Conservation (phyloP, 2,797 vertebrate species). For the Toxotes lorentzi region DNA sequence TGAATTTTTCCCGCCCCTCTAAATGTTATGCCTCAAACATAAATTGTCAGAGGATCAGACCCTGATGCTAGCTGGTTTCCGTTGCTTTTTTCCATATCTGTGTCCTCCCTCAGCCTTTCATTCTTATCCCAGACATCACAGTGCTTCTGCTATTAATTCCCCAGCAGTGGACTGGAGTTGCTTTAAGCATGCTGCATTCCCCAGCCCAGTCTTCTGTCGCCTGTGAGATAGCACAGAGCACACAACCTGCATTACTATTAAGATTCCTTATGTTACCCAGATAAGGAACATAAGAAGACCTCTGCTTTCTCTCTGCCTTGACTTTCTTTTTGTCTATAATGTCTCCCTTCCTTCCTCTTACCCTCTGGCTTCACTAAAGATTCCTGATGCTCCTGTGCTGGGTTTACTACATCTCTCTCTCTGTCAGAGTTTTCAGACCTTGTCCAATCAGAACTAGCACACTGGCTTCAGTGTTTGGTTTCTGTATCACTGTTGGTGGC, state of each 20-base stretch:
- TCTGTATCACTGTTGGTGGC: slow-evolving; percentile 46
- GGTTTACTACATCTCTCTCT: slow-evolving; percentile 26
- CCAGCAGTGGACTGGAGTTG: slow-evolving; percentile 53
- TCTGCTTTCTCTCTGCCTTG: slow-evolving; percentile 59
- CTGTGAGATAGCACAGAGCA: slow-evolving; percentile 74
- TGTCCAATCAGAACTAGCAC: slow-evolving; percentile 40
- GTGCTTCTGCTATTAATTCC: slow-evolving; percentile 68
- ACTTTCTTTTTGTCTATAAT: slow-evolving; percentile 38
- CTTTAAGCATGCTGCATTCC: slow-evolving; percentile 64
- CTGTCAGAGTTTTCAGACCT: slow-evolving; percentile 41
- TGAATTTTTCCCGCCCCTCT: slow-evolving; percentile 51
- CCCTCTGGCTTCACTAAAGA: slow-evolving; percentile 25
- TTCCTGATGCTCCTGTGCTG: slow-evolving; percentile 17
- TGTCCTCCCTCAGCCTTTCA: slow-evolving; percentile 64
- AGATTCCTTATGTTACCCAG: slow-evolving; percentile 74
- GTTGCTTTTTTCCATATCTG: slow-evolving; percentile 37
- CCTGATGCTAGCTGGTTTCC: slow-evolving; percentile 53
- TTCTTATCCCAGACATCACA: slow-evolving; percentile 65
- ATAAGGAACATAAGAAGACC: slow-evolving; percentile 69
- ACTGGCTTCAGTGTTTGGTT: slow-evolving; percentile 45
- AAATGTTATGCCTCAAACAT: slow-evolving; percentile 59
- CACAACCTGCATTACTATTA: slow-evolving; percentile 69
- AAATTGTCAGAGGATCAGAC: slow-evolving; percentile 58
- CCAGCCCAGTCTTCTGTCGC: slow-evolving; percentile 62
- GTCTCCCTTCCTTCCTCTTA: slow-evolving; percentile 43